Conservation (phyloP, 2,113 vertebrate species). For the Calonectris borealis region DNA sequence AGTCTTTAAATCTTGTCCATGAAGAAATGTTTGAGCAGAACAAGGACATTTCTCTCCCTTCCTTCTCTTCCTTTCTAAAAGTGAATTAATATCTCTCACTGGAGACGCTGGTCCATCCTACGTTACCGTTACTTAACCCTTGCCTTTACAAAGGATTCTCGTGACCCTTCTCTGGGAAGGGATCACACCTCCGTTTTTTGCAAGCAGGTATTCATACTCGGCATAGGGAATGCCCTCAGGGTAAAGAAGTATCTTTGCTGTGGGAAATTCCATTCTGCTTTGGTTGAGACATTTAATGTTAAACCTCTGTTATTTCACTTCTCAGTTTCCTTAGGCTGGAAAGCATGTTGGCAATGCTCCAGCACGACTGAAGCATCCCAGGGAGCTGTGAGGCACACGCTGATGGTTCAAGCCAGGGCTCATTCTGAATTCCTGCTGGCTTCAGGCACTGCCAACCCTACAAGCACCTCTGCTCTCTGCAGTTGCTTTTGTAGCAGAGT, state of each 20-base stretch:
- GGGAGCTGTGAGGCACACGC: background rate
- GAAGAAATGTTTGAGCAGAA: background rate
- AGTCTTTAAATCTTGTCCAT: background rate
- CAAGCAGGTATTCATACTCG: background rate
- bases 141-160: background rate
- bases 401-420: conserved; percentile 7
- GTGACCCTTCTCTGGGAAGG: background rate
- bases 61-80: background rate
- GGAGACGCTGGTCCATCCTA: background rate
- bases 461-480: conserved; percentile 1
- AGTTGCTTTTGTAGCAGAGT: background rate
- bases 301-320: conserved; percentile 2
- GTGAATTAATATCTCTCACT: background rate
- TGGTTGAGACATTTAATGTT: background rate
- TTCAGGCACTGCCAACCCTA: conserved; percentile 14
- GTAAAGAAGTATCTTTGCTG: background rate
- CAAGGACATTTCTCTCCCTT: background rate
- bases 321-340: background rate
- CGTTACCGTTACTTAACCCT: background rate
- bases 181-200: background rate
- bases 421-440: conserved; percentile 1
- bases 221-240: background rate
- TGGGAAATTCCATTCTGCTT: conserved; percentile 5
- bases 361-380: background rate
- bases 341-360: background rate